phyloP scores from a whole-genome alignment of 1,140 invertebrate species.

The Pseudomyrmex concolor region DNA sequence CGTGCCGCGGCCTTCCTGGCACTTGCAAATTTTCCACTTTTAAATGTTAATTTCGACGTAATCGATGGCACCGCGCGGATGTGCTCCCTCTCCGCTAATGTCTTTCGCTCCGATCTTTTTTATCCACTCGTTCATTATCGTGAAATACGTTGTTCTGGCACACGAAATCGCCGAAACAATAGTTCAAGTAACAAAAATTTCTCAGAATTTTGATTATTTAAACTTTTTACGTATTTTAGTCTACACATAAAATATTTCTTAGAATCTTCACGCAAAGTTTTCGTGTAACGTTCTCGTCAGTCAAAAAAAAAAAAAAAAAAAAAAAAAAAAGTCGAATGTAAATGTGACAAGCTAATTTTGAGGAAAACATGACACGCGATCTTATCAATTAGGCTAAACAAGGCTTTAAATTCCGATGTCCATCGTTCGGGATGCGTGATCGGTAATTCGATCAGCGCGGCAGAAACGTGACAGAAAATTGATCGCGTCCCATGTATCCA shows the following conservation, averaged over 20 bases:
- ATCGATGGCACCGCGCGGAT: slow-evolving; percentile 72
- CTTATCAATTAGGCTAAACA: slow-evolving; percentile 53
- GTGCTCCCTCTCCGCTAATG: slow-evolving; percentile 7
- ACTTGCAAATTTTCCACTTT: slow-evolving; percentile 80
- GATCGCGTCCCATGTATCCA: slow-evolving; percentile 56
- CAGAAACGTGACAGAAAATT: slow-evolving; percentile 71
- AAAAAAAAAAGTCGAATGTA: background rate
- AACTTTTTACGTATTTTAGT: no score
- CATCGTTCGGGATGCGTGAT: slow-evolving; percentile 60
- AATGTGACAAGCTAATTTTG: slow-evolving; percentile 28
- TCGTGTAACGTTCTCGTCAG: background rate
- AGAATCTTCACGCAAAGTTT: no score
- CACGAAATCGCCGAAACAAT: background rate
- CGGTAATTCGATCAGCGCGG: slow-evolving; percentile 68
- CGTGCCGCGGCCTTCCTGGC: slow-evolving; percentile 65
- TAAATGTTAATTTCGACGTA: slow-evolving; percentile 79
- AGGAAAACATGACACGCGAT: slow-evolving; percentile 29
- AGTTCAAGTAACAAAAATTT: no score
- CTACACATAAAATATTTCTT: background rate
- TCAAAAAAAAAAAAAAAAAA: no score
- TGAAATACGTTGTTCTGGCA: background rate
- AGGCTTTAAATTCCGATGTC: slow-evolving; percentile 52
- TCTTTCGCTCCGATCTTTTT: slow-evolving; percentile 7
- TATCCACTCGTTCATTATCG: background rate
- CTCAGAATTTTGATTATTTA: no score